Evolutionary conservation across 2,888 invertebrate genomes (phyloP).

Genomic region (Muschampia plurimacula): DNA sequence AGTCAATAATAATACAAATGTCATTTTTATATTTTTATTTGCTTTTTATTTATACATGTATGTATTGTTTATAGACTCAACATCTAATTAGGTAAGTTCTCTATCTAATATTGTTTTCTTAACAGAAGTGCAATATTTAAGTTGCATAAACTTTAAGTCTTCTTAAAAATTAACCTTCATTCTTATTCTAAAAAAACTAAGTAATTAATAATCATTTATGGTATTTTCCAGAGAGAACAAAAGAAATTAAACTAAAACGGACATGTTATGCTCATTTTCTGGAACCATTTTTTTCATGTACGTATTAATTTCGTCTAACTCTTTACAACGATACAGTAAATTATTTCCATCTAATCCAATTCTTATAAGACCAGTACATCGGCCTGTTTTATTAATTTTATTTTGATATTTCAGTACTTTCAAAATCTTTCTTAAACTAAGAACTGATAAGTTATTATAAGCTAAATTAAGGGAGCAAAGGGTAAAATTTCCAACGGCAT

Average conservation of each 20-base stretch:
- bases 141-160: background rate
- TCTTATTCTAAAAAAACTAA: background rate
- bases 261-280: constrained; percentile 28
- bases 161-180: background rate
- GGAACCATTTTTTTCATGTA: constrained; percentile 47
- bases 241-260: constrained; percentile 8
- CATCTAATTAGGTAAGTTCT: no score
- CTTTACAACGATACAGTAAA: constrained; percentile 52
- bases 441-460: constrained; percentile 57
- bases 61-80: no score
- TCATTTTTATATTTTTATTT: no score
- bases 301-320: constrained; percentile 50
- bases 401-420: constrained; percentile 59
- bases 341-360: constrained; percentile 60
- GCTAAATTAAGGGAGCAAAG: constrained; percentile 64
- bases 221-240: background rate
- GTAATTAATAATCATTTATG: background rate
- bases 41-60: no score
- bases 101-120: no score
- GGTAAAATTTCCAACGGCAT: constrained; percentile 57
- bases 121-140: background rate
- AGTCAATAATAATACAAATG: no score
- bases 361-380: constrained; percentile 55
- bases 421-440: constrained; percentile 50
- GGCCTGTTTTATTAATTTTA: constrained; percentile 24